Evolutionary conservation across 1,140 invertebrate species (phyloP).

Genomic region (Lasioglossum baleicum): DNA sequence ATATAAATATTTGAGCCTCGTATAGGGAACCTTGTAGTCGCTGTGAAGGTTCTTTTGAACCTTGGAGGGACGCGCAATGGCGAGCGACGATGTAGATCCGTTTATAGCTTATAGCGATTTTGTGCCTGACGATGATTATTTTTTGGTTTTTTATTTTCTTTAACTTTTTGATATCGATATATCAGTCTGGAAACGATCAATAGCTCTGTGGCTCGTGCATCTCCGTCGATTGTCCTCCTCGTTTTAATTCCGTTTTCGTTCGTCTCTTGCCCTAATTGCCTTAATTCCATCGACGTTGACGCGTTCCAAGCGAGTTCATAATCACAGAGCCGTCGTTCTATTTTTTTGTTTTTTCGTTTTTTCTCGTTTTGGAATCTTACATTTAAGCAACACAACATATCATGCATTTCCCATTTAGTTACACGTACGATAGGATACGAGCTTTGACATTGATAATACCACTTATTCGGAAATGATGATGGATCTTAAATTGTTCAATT

Average conservation of each 20-base stretch:
- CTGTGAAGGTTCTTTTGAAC: slow-evolving; percentile 29
- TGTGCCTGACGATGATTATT: slow-evolving; percentile 35
- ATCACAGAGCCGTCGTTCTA: slow-evolving; percentile 9
- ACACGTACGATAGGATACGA: slow-evolving; percentile 40
- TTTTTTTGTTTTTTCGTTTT: background rate
- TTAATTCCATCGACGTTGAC: too few species aligned
- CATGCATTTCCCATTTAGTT: slow-evolving; percentile 43
- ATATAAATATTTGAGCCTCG: slow-evolving; percentile 41
- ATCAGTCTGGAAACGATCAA: slow-evolving; percentile 39
- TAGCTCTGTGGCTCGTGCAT: slow-evolving; percentile 11
- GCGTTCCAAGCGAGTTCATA: background rate
- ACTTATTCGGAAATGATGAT: slow-evolving; percentile 8
- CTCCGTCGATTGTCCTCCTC: background rate
- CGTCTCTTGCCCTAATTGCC: too few species aligned
- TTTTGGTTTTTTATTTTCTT: background rate
- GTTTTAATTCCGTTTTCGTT: background rate
- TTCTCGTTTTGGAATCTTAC: slow-evolving; percentile 26
- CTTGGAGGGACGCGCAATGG: slow-evolving; percentile 24
- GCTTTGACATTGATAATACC: slow-evolving; percentile 25
- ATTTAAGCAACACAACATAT: slow-evolving; percentile 47
- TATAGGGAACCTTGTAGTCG: background rate
- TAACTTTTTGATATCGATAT: slow-evolving; percentile 22
- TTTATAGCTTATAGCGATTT: slow-evolving; percentile 36
- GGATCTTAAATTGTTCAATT: slow-evolving; percentile 5
- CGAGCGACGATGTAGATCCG: slow-evolving; percentile 39